These are phyloP conservation scores for Ommatoiulus sabulosus DNA, from an alignment of 2,888 invertebrate species.

Conservation along the genomic window DNA sequence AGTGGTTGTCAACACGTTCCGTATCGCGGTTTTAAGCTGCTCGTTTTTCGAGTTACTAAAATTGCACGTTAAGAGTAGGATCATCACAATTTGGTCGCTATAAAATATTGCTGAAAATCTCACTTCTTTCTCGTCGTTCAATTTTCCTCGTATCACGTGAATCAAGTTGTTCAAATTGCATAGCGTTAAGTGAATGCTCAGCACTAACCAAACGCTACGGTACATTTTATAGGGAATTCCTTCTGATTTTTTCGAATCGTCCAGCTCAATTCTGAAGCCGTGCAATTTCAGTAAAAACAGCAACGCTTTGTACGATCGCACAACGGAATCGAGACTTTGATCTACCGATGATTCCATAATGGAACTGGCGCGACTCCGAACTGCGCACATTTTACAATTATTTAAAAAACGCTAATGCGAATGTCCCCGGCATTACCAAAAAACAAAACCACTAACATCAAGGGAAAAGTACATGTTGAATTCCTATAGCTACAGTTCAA, in stretches of 20 bases:
- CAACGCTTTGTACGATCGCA: not conserved
- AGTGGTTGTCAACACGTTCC: not conserved
- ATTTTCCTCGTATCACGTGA: not conserved
- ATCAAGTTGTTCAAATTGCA: not conserved
- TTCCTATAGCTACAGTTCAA: too few relatives aligned
- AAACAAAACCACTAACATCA: too few relatives aligned
- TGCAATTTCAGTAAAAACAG: conserved; percentile 10
- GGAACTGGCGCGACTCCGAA: too few relatives aligned
- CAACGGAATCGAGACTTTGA: not conserved
- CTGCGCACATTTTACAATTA: too few relatives aligned
- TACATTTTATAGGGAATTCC: not conserved
- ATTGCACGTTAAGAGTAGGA: not conserved
- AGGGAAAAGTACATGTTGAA: too few relatives aligned
- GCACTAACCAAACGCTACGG: not conserved
- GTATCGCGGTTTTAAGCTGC: not conserved
- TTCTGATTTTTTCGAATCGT: not conserved
- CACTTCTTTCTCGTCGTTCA: not conserved
- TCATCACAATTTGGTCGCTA: not conserved
- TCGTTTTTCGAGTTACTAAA: not conserved
- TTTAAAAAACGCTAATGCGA: too few relatives aligned
- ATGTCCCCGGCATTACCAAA: too few relatives aligned
- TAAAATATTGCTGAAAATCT: not conserved
- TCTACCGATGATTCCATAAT: not conserved
- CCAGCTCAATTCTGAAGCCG: not conserved
- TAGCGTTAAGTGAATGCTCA: not conserved